Percentiles rank a stretch among this genome's conserved stretches.
Conservation (phyloP, 2,113 vertebrate species). For the Pachyramphus minor region DNA sequence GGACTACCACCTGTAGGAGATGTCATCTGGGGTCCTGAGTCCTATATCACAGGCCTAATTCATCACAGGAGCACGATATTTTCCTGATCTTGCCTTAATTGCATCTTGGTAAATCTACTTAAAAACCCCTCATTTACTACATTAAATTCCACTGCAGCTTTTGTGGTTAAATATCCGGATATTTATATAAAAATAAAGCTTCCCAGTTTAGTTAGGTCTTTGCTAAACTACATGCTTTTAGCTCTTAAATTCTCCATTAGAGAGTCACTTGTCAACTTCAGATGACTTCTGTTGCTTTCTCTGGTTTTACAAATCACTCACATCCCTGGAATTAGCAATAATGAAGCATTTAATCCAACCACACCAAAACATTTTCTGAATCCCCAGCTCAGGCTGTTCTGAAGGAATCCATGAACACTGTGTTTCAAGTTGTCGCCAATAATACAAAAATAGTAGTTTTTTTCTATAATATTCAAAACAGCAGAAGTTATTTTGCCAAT, state of each 20-base stretch:
- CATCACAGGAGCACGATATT: background rate
- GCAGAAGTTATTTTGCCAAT: background rate
- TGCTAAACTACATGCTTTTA: background rate
- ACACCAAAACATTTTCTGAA: background rate
- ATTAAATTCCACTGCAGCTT: background rate
- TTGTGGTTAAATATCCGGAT: background rate
- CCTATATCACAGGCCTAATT: background rate
- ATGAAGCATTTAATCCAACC: background rate
- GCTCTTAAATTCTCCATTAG: background rate
- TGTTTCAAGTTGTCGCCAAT: background rate
- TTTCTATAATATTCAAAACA: background rate
- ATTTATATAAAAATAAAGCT: background rate
- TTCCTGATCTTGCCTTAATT: background rate
- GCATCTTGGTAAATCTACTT: background rate
- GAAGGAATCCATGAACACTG: background rate
- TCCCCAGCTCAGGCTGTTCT: background rate
- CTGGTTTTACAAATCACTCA: background rate
- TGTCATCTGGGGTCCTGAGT: rapidly evolving
- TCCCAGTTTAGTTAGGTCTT: background rate
- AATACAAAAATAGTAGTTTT: background rate
- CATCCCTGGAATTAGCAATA: background rate
- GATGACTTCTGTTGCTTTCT: background rate
- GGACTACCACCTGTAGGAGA: background rate
- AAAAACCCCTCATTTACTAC: rapidly evolving
- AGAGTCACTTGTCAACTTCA: background rate